phyloP scores from a whole-genome alignment of 2,888 invertebrate species.

The Tetheella fluctuosa region DNA sequence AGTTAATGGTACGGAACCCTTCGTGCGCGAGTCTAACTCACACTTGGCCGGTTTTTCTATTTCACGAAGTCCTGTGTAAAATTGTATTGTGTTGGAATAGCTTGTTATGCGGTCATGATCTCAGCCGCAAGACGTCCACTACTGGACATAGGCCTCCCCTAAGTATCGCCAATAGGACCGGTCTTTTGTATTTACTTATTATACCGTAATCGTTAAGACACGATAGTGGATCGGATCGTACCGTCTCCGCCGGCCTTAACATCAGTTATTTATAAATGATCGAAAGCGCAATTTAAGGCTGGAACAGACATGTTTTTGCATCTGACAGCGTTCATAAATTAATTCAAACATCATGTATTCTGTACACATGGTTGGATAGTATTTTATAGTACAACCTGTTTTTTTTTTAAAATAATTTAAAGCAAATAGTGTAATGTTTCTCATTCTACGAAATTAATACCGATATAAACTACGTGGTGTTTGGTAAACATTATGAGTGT shows the following conservation, averaged over 20 bases:
- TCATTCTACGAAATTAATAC: not conserved
- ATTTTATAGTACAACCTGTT: not conserved
- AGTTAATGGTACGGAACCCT: no score
- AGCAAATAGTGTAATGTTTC: not conserved
- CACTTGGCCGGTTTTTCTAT: no score
- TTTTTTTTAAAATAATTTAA: not conserved
- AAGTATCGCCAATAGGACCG: no score
- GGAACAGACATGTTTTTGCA: not conserved
- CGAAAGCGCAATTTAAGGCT: not conserved
- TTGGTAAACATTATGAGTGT: not conserved
- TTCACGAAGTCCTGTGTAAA: no score
- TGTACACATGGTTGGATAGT: not conserved
- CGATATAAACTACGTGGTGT: not conserved
- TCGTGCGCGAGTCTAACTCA: no score
- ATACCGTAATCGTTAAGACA: no score
- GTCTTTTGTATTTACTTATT: no score
- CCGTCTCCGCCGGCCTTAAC: conserved; percentile 1
- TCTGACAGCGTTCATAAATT: not conserved
- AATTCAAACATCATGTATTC: conserved; percentile 8
- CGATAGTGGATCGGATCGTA: no score
- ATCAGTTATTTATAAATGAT: not conserved
- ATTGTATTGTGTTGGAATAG: no score
- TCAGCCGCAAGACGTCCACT: no score
- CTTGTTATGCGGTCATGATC: no score
- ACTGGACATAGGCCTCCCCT: no score